Conservation (phyloP, 2,888 invertebrate genomes). For the Oithona nana region DNA sequence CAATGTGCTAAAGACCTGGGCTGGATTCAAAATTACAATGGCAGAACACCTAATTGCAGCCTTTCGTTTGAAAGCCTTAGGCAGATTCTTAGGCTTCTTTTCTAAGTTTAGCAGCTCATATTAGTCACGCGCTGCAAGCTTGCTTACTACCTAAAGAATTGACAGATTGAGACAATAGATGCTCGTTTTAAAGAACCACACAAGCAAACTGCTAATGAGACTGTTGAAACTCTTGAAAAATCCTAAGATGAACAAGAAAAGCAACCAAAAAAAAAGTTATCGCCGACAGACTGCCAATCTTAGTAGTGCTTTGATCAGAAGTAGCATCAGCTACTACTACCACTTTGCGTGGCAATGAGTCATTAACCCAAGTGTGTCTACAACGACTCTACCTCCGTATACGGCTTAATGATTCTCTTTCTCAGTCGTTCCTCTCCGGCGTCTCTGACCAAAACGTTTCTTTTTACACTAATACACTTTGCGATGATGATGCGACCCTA, state of each 20-base stretch:
- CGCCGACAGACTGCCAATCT: not conserved
- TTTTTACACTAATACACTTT: too few relatives aligned
- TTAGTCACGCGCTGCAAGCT: not conserved
- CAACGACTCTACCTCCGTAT: too few relatives aligned
- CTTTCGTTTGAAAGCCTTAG: not conserved
- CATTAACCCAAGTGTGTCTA: not conserved
- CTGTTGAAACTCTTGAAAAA: not conserved
- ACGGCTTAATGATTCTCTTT: not conserved
- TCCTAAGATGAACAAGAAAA: too few relatives aligned
- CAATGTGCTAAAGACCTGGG: not conserved
- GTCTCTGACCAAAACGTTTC: too few relatives aligned
- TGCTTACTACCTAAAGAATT: too few relatives aligned
- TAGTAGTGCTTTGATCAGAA: not conserved
- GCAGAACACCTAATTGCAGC: not conserved
- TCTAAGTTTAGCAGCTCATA: not conserved
- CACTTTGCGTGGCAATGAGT: not conserved
- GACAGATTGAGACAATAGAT: not conserved
- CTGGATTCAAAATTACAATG: not conserved
- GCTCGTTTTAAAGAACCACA: not conserved
- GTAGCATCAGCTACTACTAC: not conserved
- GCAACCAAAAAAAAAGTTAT: not conserved
- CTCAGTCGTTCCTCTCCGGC: too few relatives aligned
- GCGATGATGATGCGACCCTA: too few relatives aligned
- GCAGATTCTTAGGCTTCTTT: not conserved
- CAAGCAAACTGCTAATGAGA: not conserved